Conservation (phyloP, 2,113 vertebrate genomes). For the Lepidothrix coronata region DNA sequence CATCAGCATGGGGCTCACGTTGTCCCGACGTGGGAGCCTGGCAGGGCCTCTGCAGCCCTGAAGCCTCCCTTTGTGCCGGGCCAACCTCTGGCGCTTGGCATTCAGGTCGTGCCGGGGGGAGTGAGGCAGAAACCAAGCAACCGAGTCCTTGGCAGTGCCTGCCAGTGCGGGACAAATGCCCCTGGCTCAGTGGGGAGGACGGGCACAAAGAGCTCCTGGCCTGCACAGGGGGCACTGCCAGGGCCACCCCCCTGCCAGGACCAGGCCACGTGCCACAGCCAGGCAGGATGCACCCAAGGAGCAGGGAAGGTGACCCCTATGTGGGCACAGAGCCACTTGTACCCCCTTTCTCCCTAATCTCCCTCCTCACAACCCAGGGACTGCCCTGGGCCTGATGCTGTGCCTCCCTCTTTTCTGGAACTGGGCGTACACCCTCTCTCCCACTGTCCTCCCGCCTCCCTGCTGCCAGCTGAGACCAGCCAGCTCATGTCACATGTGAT, state of each 20-base stretch:
- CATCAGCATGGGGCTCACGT: constrained; percentile 56
- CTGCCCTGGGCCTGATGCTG: rapidly evolving
- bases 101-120: constrained; percentile 35
- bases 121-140: constrained; percentile 55
- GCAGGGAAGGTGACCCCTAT: background rate
- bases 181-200: background rate
- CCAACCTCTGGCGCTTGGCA: constrained; percentile 52
- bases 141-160: constrained; percentile 60
- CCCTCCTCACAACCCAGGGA: background rate
- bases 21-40: constrained; percentile 17
- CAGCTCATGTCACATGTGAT: background rate
- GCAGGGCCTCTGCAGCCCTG: background rate
- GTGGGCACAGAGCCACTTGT: background rate
- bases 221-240: background rate
- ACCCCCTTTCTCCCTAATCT: background rate
- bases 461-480: background rate
- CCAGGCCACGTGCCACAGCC: background rate
- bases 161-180: background rate
- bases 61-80: constrained; percentile 41
- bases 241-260: background rate
- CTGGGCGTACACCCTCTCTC: background rate
- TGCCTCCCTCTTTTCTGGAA: background rate
- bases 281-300: background rate
- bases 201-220: constrained; percentile 31
- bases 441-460: background rate